Evolutionary conservation across 2,797 vertebrate species (phyloP), one percentile per base, ranked within the genome.

Genomic region (Manis javanica): DNA sequence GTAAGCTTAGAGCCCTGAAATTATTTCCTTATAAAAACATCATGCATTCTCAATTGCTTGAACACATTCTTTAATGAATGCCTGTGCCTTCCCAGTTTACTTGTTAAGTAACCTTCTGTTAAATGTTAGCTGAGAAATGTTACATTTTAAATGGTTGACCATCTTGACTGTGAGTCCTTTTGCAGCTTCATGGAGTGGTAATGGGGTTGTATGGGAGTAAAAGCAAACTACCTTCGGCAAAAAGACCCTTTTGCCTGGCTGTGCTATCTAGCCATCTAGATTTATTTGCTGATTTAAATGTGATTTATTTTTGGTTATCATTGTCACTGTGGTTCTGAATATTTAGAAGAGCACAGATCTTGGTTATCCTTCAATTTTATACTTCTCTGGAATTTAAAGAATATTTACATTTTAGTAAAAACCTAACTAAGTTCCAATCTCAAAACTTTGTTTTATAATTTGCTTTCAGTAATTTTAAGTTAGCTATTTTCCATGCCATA

Each of bases 381-480:
- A 61, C 13, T 61, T 93, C n/a, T 79, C 39, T 68, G 23, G 34
- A 7, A 90, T 46, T 91, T 75, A 46, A 42, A 74, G 19, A 68
- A 92, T 46, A 46, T 4, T 75, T 77, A 57, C 3, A 37, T 29
- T 77, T 90, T 88, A 71, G 26, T 81, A 39, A 75, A 31, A 86
- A 31, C 16, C 4, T 31, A 87, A 16, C 51, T 85, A 66, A 61
- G 78, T 78, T 86, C 16, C 2, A 74, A 79, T 0, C 21, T 87
- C 21, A 82, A 51, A 96, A 71, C n/a, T 10, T 8, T 93, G 69
- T 14, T 51, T 94, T 90, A 63, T 90, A 87, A 34, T 81, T 81
- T 87, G 51, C 16, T 29, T 64, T 96, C 12, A 15, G 19, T 95
- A 55, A 90, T 57, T 97, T 3, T 95, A 86, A 79, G 12, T n/a